phyloP scores from a whole-genome alignment of 2,113 vertebrate genomes.

The Phaethon lepturus region DNA sequence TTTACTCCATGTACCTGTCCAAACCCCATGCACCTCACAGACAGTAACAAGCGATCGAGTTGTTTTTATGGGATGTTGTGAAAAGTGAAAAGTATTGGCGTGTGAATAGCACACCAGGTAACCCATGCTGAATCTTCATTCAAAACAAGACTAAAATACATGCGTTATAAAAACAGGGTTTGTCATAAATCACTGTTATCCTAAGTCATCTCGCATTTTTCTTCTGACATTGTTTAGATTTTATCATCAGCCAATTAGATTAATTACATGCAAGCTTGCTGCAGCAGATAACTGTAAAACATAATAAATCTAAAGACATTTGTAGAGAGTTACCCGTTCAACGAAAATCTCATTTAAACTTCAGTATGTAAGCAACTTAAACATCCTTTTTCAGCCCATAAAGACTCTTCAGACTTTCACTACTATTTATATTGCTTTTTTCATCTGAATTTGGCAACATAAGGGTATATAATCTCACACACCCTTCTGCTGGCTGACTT shows the following conservation, averaged over 20 bases:
- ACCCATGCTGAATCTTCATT: not conserved
- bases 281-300: conserved; percentile 7
- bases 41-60: not conserved
- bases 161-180: not conserved
- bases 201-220: not conserved
- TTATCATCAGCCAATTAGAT: conserved; percentile 56
- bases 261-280: conserved; percentile 34
- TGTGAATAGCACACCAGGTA: not conserved
- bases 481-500: not conserved
- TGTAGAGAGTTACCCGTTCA: not conserved
- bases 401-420: not conserved
- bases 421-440: not conserved
- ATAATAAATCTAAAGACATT: not conserved
- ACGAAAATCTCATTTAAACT: conserved; percentile 1
- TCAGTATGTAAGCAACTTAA: not conserved
- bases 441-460: not conserved
- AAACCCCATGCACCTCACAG: not conserved
- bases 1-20: not conserved
- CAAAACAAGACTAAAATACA: not conserved
- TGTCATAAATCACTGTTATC: conserved; percentile 5
- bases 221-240: not conserved
- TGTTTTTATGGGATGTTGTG: not conserved
- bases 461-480: not conserved
- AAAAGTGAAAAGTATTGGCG: not conserved
- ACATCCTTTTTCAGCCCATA: not conserved